A percentile compares a stretch with the other conserved stretches of the same genome.
These are phyloP conservation scores for Myotis planiceps DNA, from an alignment of 2,797 vertebrate genomes.

Conservation along the genomic window DNA sequence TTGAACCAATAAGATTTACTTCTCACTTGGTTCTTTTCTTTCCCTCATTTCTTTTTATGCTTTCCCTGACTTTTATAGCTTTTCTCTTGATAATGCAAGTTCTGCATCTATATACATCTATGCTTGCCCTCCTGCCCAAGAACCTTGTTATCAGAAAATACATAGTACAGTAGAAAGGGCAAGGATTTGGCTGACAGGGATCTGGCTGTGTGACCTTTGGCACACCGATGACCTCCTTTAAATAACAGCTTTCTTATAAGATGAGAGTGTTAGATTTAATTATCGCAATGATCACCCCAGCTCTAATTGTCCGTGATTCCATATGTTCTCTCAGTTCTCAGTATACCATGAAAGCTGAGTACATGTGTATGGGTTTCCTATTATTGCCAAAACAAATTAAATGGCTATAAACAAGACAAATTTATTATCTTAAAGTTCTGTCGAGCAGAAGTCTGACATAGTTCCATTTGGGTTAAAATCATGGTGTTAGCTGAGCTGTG, in stretches of 20 bases:
- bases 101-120: background rate
- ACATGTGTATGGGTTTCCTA: background rate
- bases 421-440: background rate
- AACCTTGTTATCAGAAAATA: background rate
- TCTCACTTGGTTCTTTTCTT: background rate
- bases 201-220: background rate
- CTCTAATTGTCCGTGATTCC: background rate
- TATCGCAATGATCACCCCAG: background rate
- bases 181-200: background rate
- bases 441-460: background rate
- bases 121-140: background rate
- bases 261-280: background rate
- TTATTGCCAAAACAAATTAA: background rate
- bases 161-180: background rate
- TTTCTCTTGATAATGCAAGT: background rate
- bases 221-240: background rate
- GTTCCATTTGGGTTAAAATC: background rate
- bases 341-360: background rate
- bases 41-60: background rate
- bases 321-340: background rate
- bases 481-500: background rate
- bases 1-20: constrained; percentile 12
- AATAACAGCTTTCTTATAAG: background rate
- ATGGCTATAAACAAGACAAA: background rate
- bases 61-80: background rate